A percentile compares a stretch with the other conserved stretches of the same genome.
Conservation (phyloP, 2,797 vertebrate genomes). For the Myripristis jacobus region DNA sequence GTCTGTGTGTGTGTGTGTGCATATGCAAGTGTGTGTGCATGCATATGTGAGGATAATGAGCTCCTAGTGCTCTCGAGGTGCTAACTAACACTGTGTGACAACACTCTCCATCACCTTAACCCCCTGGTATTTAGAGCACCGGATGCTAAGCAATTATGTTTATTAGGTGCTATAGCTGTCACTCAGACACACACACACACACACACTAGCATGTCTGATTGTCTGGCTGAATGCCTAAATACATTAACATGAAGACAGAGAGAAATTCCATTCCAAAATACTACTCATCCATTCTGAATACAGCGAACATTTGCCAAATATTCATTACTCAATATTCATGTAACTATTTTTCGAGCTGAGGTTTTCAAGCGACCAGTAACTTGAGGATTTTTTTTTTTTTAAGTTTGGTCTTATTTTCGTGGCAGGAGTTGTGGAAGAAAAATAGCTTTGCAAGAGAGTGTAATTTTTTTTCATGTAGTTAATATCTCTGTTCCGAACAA, state of each 20-base stretch:
- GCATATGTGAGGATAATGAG: conserved; percentile 68
- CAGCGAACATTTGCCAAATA: not conserved
- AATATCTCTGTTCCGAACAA: not conserved
- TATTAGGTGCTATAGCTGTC: conserved; percentile 63
- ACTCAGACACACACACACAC: conserved; percentile 46
- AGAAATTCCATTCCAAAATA: conserved; percentile 18
- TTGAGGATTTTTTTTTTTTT: not conserved
- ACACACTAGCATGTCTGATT: conserved; percentile 38
- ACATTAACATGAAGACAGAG: conserved; percentile 13
- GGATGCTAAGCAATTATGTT: conserved; percentile 65
- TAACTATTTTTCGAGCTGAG: conserved; percentile 5
- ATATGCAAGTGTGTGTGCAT: conserved; percentile 15
- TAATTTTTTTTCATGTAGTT: not conserved
- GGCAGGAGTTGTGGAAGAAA: too few relatives aligned
- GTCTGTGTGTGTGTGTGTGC: conserved; percentile 13
- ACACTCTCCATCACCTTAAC: conserved; percentile 65
- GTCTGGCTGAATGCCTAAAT: conserved; percentile 41
- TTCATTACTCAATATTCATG: not conserved
- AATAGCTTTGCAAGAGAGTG: too few relatives aligned
- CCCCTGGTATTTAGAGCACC: conserved; percentile 49
- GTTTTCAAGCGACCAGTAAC: not conserved
- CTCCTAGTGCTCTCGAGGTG: conserved; percentile 51
- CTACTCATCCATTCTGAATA: conserved; percentile 2
- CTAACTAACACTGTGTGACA: conserved; percentile 63
- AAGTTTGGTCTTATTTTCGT: conserved; percentile 8